Evolutionary conservation across 2,888 invertebrate genomes (phyloP).

Genomic region (Phytoseiulus persimilis): DNA sequence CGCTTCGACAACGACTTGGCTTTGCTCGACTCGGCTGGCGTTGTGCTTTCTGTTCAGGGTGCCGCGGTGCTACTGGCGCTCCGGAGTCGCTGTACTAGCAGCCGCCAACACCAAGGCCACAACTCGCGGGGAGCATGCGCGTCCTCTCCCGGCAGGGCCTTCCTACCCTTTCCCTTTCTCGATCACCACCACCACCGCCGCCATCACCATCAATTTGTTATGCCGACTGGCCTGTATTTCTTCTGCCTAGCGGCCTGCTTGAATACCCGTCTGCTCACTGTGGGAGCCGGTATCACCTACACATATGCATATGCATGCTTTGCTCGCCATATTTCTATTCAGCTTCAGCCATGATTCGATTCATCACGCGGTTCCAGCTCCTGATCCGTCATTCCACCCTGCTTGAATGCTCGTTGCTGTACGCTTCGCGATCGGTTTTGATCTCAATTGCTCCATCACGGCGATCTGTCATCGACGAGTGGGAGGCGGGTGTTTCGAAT

Average conservation of each 20-base stretch:
- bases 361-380: too few species aligned
- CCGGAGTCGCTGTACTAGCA: not conserved
- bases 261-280: not conserved
- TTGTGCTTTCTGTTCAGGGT: not conserved
- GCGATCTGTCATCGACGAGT: too few species aligned
- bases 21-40: not conserved
- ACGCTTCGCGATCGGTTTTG: too few species aligned
- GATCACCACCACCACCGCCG: not conserved
- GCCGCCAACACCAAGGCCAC: not conserved
- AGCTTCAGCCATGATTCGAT: not conserved
- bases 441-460: too few species aligned
- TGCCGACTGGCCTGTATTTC: not conserved
- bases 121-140: not conserved
- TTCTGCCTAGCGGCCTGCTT: not conserved
- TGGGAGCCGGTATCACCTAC: not conserved
- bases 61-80: not conserved
- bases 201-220: not conserved
- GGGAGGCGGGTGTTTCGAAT: too few species aligned
- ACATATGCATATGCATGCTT: not conserved
- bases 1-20: too few species aligned
- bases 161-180: not conserved
- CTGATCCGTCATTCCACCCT: too few species aligned
- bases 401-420: too few species aligned
- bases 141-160: not conserved
- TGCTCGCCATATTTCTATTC: not conserved